Conservation (phyloP, 1,140 invertebrate genomes). For the Battus philenor region DNA sequence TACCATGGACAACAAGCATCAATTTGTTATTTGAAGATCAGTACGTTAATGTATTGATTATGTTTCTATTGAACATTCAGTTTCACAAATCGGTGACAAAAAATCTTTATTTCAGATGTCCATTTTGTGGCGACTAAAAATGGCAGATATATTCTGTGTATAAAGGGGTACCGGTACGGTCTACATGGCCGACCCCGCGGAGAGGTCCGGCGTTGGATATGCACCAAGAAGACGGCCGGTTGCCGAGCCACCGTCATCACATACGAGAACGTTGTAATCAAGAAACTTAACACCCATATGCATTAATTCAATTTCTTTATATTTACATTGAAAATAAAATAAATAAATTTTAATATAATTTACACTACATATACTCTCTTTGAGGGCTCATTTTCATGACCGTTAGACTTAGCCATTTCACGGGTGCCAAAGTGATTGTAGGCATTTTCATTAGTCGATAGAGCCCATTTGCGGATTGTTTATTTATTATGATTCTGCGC, state of each 20-base stretch:
- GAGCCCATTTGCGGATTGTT: too few relatives aligned
- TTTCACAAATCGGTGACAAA: background rate
- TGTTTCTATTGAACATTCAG: too few relatives aligned
- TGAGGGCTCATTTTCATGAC: too few relatives aligned
- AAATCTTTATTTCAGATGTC: slow-evolving; percentile 13
- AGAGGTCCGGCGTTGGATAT: background rate
- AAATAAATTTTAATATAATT: too few relatives aligned
- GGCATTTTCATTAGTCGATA: too few relatives aligned
- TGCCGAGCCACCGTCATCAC: slow-evolving; percentile 32
- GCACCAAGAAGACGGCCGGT: slow-evolving; percentile 8
- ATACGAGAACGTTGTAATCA: slow-evolving; percentile 20
- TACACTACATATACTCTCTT: too few relatives aligned
- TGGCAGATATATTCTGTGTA: slow-evolving; percentile 23
- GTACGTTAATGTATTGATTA: too few relatives aligned
- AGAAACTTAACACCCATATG: slow-evolving; percentile 24
- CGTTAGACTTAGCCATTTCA: too few relatives aligned
- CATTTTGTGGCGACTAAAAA: slow-evolving; percentile 17
- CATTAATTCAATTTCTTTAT: slow-evolving; percentile 19
- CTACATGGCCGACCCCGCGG: background rate
- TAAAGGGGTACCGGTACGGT: slow-evolving; percentile 18
- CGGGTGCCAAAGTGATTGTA: too few relatives aligned
- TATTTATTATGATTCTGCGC: too few relatives aligned
- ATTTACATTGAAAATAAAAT: too few relatives aligned
- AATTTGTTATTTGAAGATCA: too few relatives aligned
- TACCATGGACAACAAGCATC: slow-evolving; percentile 3